These are phyloP conservation scores for Anolis sagrei DNA, from an alignment of 2,113 vertebrate species.

Conservation along the genomic window DNA sequence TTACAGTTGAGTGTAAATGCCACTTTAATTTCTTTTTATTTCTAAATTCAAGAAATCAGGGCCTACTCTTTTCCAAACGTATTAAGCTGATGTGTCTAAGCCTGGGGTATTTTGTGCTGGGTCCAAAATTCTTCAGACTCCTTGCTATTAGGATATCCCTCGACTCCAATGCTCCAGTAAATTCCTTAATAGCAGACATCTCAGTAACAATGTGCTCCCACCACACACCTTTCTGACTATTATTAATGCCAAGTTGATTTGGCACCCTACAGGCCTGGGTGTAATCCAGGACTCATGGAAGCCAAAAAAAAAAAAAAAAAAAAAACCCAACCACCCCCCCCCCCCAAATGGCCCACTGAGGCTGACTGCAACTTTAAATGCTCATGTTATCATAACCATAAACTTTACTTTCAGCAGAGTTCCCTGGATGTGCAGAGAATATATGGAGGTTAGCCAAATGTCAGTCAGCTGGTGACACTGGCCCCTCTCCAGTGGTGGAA, in stretches of 20 bases:
- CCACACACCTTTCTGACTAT: not conserved
- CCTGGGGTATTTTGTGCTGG: not conserved
- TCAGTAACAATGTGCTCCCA: not conserved
- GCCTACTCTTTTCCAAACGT: not conserved
- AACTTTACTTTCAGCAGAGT: constrained; percentile 44
- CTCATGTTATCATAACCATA: not conserved
- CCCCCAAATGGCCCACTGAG: constrained; percentile 1
- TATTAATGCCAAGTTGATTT: constrained; percentile 12
- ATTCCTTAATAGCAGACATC: constrained; percentile 8
- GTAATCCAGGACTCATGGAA: not conserved
- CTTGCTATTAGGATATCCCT: not conserved
- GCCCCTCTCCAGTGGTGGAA: constrained; percentile 34
- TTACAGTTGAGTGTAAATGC: accelerated
- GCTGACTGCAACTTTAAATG: not conserved
- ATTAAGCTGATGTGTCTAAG: not conserved
- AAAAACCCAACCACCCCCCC: too few relatives aligned
- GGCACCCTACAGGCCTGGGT: not conserved
- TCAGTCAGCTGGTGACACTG: constrained; percentile 61
- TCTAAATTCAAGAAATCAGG: not conserved
- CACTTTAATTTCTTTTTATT: not conserved
- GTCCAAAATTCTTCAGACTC: constrained; percentile 11
- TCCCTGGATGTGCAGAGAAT: constrained; percentile 58
- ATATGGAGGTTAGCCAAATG: constrained; percentile 64
- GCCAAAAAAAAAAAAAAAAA: not conserved
- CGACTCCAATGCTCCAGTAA: not conserved